Conservation (phyloP, 2,113 vertebrate species). For the Hemiscyllium ocellatum region DNA sequence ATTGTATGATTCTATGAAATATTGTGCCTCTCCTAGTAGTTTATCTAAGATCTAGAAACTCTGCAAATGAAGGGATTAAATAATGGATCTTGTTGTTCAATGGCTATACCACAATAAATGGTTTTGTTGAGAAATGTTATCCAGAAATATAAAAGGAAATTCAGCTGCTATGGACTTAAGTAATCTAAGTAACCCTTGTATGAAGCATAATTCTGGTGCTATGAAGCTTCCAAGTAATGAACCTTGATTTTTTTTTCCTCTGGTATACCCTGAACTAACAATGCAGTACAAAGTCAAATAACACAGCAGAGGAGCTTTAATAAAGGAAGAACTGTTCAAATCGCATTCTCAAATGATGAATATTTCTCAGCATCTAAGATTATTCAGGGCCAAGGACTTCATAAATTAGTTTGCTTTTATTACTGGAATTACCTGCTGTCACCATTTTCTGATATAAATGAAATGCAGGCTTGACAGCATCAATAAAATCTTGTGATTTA, state of each 20-base stretch:
- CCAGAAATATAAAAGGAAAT: neutral
- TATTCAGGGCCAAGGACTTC: neutral
- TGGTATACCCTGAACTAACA: neutral
- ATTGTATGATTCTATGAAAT: neutral
- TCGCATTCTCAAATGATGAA: neutral
- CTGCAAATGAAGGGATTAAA: neutral
- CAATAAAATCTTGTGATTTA: neutral
- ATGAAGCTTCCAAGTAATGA: neutral
- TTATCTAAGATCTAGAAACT: neutral
- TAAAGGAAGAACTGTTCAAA: neutral
- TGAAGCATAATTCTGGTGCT: neutral
- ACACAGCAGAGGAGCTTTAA: neutral
- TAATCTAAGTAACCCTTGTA: neutral
- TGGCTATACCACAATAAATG: neutral
- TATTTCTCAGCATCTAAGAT: neutral
- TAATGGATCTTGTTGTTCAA: neutral
- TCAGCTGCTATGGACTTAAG: neutral
- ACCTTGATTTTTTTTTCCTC: neutral
- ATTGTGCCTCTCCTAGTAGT: neutral
- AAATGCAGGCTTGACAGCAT: neutral
- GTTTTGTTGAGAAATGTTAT: neutral
- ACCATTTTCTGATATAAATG: neutral
- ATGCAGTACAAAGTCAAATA: neutral
- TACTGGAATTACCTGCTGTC: neutral
- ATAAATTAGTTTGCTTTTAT: conserved; percentile 1